These are phyloP conservation scores for Congeria kusceri DNA, from an alignment of 2,888 invertebrate genomes.

Conservation along the genomic window DNA sequence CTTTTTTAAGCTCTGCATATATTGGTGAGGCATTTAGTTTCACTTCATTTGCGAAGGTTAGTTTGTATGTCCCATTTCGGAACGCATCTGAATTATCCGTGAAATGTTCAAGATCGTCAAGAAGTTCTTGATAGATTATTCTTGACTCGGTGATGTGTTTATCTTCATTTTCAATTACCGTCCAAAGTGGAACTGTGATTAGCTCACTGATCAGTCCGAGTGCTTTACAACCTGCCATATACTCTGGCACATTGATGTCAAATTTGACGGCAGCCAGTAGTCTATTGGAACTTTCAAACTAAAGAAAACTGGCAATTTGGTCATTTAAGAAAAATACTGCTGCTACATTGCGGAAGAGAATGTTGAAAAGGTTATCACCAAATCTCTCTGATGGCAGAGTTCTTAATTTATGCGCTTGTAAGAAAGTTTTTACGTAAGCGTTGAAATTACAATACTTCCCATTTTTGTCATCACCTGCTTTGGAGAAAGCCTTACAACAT, in stretches of 20 bases:
- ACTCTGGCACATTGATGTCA: constrained; percentile 19
- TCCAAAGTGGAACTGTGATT: constrained; percentile 43
- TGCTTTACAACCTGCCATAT: constrained; percentile 33
- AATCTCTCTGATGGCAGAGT: constrained; percentile 39
- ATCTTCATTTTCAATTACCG: constrained; percentile 38
- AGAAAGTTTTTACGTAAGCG: constrained; percentile 14
- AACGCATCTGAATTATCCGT: constrained; percentile 14
- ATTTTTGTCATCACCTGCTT: constrained; percentile 41
- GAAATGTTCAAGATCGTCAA: constrained; percentile 24
- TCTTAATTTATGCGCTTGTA: constrained; percentile 21
- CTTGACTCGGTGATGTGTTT: constrained; percentile 28
- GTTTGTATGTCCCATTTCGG: constrained; percentile 13
- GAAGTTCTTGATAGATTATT: constrained; percentile 28
- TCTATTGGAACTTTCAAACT: constrained; percentile 18
- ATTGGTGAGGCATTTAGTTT: constrained; percentile 14
- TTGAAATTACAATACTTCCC: constrained; percentile 26
- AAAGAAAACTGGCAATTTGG: constrained; percentile 25
- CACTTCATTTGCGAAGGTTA: constrained; percentile 11
- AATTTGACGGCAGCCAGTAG: constrained; percentile 26
- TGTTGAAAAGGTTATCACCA: constrained; percentile 49
- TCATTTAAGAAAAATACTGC: constrained; percentile 28
- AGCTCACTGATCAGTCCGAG: constrained; percentile 31
- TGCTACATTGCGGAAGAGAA: constrained; percentile 43
- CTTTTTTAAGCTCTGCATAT: neutral
- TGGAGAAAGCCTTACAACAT: constrained; percentile 32